phyloP scores from a whole-genome alignment of 2,797 vertebrate species.

The Hybognathus amarus region DNA sequence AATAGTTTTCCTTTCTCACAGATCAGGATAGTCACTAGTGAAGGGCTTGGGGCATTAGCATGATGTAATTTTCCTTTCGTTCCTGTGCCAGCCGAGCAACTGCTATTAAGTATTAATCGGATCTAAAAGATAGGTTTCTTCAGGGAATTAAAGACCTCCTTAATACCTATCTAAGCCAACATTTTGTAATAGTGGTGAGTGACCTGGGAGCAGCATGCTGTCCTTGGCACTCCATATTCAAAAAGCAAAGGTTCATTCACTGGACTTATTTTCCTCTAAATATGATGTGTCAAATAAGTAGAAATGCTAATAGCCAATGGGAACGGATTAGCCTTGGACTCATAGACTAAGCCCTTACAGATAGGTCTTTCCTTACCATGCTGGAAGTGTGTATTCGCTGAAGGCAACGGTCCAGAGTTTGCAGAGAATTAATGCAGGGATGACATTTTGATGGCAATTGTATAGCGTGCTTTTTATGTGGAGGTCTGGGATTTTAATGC shows the following conservation, averaged over 20 bases:
- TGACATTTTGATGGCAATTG: constrained; percentile 76
- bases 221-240: constrained; percentile 14
- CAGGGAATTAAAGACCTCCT: constrained; percentile 8
- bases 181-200: constrained; percentile 8
- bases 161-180: not conserved
- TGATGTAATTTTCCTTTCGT: not conserved
- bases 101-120: not conserved
- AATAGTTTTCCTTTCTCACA: not conserved
- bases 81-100: constrained; percentile 9
- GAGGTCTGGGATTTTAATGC: constrained; percentile 71
- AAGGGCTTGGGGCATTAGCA: not conserved
- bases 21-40: not conserved
- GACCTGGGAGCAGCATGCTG: constrained; percentile 22
- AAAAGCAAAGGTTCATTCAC: not conserved
- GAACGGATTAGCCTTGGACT: constrained; percentile 8
- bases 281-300: constrained; percentile 18
- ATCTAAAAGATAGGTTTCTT: constrained; percentile 10
- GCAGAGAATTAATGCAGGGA: constrained; percentile 70
- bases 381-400: constrained; percentile 31
- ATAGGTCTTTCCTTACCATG: constrained; percentile 42
- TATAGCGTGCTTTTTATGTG: constrained; percentile 65
- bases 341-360: constrained; percentile 16
- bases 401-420: constrained; percentile 33
- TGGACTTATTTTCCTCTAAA: constrained; percentile 13
- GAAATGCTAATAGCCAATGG: constrained; percentile 4